These are phyloP conservation scores for Sinodicranocentrus sp. DNA, from an alignment of 2,888 invertebrate species.

Conservation along the genomic window DNA sequence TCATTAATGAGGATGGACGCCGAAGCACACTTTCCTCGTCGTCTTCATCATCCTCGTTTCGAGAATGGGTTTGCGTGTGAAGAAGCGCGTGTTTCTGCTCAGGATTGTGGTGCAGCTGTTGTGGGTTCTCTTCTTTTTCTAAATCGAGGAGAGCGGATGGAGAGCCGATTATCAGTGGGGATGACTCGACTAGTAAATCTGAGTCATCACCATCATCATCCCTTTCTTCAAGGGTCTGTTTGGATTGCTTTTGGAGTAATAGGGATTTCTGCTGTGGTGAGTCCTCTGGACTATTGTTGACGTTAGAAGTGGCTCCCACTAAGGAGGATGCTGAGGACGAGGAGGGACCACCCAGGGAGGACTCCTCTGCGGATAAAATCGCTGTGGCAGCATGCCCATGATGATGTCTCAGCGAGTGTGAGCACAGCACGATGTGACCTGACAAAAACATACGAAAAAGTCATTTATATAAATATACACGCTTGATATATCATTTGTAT, in stretches of 20 bases:
- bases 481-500: neutral
- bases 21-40: conserved; percentile 48
- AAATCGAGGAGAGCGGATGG: conserved; percentile 52
- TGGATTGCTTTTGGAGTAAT: conserved; percentile 26
- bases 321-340: conserved; percentile 52
- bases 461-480: conserved; percentile 36
- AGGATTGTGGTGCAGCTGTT: neutral
- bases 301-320: conserved; percentile 47
- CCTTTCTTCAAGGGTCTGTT: conserved; percentile 47
- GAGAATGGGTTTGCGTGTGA: neutral
- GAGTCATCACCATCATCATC: conserved; percentile 56
- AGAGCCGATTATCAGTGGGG: conserved; percentile 71
- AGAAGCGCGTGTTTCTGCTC: conserved; percentile 41
- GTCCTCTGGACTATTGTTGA: conserved; percentile 52
- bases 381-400: conserved; percentile 74
- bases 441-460: conserved; percentile 60
- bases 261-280: conserved; percentile 25
- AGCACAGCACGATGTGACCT: conserved; percentile 77
- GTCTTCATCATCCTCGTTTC: conserved; percentile 40
- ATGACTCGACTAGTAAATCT: conserved; percentile 63
- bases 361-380: conserved; percentile 58
- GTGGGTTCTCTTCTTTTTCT: conserved; percentile 35
- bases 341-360: conserved; percentile 58
- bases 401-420: conserved; percentile 76
- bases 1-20: conserved; percentile 43